These are phyloP conservation scores for Panthera uncia DNA, from an alignment of 2,113 vertebrate genomes.

Conservation along the genomic window DNA sequence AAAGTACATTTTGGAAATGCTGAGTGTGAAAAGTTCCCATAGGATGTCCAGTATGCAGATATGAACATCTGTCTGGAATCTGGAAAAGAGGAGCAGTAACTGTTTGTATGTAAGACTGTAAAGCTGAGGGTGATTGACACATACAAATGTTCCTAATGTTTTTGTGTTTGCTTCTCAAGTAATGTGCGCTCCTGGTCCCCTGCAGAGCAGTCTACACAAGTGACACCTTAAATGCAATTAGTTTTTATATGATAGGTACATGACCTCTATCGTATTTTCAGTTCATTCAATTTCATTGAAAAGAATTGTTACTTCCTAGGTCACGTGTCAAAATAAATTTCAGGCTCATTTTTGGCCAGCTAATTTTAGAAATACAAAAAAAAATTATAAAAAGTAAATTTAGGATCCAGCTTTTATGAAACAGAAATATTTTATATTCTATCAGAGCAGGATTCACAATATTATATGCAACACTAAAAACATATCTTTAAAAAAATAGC, in stretches of 20 bases:
- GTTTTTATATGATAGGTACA: background rate
- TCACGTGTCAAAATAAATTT: background rate
- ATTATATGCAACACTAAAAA: background rate
- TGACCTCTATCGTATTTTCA: background rate
- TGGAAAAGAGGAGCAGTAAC: background rate
- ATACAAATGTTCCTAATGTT: background rate
- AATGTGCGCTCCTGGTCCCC: background rate
- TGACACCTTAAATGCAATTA: background rate
- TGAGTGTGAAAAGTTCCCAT: background rate
- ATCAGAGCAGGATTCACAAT: background rate
- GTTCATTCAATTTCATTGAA: background rate
- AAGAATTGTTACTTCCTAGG: background rate
- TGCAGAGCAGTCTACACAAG: background rate
- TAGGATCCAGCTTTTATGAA: conserved; percentile 3
- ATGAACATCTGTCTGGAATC: background rate
- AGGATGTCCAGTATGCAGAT: rapidly evolving
- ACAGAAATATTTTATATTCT: background rate
- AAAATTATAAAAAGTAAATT: background rate
- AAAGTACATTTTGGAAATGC: background rate
- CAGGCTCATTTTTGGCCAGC: background rate
- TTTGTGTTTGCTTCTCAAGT: background rate
- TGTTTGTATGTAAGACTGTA: background rate
- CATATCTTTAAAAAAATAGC: background rate
- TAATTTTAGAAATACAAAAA: background rate
- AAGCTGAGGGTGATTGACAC: background rate